Evolutionary conservation across 2,797 vertebrate species (phyloP).

Genomic region (Eupleurogrammus muticus): DNA sequence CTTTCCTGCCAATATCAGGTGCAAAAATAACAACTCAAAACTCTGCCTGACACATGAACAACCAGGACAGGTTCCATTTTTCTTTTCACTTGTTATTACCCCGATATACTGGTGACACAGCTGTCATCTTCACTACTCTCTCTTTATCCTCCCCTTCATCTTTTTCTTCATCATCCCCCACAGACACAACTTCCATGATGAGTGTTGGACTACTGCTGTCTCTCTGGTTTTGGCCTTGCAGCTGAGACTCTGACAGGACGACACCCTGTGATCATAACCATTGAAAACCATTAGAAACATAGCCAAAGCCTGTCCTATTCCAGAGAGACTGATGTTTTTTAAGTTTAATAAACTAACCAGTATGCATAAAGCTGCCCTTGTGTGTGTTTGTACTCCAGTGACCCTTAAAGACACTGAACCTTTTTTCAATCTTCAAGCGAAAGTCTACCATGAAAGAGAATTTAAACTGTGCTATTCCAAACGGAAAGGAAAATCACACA

Average conservation of each 20-base stretch:
- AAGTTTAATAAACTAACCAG: background rate
- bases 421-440: background rate
- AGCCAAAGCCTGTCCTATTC: background rate
- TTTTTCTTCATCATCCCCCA: slow-evolving; percentile 58
- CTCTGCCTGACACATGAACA: background rate
- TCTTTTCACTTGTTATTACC: slow-evolving; percentile 54
- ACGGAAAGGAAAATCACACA: no score
- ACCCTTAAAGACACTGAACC: background rate
- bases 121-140: slow-evolving; percentile 38
- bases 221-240: slow-evolving; percentile 52
- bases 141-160: slow-evolving; percentile 55
- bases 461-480: background rate
- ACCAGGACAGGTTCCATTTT: background rate
- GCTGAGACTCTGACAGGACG: slow-evolving; percentile 42
- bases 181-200: slow-evolving; percentile 66
- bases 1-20: slow-evolving; percentile 37
- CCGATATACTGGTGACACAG: slow-evolving; percentile 30
- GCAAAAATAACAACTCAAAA: slow-evolving; percentile 6
- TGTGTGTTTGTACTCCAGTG: background rate
- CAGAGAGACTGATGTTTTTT: background rate
- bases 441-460: background rate
- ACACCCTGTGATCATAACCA: slow-evolving; percentile 48
- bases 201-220: slow-evolving; percentile 57
- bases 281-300: slow-evolving; percentile 22
- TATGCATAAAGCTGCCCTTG: background rate